These are phyloP conservation scores for Diplolepis rosae DNA, from an alignment of 2,888 invertebrate genomes.

Conservation along the genomic window DNA sequence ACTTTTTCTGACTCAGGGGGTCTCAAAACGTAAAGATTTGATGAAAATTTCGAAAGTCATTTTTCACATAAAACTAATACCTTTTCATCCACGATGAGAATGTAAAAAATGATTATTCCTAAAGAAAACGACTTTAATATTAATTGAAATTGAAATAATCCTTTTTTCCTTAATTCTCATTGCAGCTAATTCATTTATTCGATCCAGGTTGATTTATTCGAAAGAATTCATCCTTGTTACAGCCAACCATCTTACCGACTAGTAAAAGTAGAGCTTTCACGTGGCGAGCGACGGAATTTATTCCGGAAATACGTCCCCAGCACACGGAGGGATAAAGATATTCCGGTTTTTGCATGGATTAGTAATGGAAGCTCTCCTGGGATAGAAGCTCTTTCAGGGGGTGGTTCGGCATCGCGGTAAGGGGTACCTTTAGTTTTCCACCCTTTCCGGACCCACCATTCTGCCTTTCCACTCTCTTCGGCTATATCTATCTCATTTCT, in stretches of 20 bases:
- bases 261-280: constrained; percentile 55
- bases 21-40: too few relatives aligned
- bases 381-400: constrained; percentile 69
- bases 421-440: constrained; percentile 53
- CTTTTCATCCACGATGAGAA: too few relatives aligned
- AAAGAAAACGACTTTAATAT: constrained; percentile 15
- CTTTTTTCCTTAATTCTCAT: constrained; percentile 5
- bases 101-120: too few relatives aligned
- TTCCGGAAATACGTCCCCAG: constrained; percentile 72
- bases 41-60: too few relatives aligned
- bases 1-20: too few relatives aligned
- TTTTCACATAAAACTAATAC: too few relatives aligned
- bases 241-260: constrained; percentile 50
- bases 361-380: constrained; percentile 73
- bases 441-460: constrained; percentile 49
- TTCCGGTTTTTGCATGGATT: constrained; percentile 74
- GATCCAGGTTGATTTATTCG: constrained; percentile 34
- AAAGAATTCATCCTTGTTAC: constrained; percentile 52
- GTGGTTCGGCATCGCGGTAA: constrained; percentile 63
- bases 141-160: constrained; percentile 27
- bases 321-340: constrained; percentile 71
- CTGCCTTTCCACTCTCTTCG: constrained; percentile 50
- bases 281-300: constrained; percentile 66
- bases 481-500: constrained; percentile 44
- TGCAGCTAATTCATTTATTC: constrained; percentile 11